phyloP scores from a whole-genome alignment of 2,888 invertebrate genomes.

The Folsomia candida region DNA sequence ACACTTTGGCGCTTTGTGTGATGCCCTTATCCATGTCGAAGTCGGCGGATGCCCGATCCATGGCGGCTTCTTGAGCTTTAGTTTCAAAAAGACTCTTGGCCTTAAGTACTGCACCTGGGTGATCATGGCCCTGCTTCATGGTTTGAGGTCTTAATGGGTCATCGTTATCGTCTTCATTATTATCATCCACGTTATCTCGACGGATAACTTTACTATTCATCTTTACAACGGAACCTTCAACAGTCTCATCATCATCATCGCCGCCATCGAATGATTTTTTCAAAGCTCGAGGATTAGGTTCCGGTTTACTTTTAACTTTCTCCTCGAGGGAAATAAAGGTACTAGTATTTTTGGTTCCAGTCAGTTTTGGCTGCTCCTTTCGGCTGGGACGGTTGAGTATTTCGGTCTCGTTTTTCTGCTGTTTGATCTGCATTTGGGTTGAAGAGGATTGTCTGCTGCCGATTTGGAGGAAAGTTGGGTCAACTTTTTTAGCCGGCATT shows the following conservation, averaged over 20 bases:
- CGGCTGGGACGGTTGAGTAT: conserved; percentile 45
- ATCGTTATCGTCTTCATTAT: conserved; percentile 29
- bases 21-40: conserved; percentile 31
- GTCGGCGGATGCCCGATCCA: conserved; percentile 32
- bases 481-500: neutral
- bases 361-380: conserved; percentile 5
- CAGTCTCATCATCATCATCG: conserved; percentile 8
- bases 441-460: neutral
- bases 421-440: conserved; percentile 10
- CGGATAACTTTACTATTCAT: neutral
- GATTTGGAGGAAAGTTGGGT: conserved; percentile 5
- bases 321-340: neutral
- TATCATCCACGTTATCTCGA: neutral
- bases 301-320: conserved; percentile 18
- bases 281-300: conserved; percentile 40
- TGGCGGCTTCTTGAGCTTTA: conserved; percentile 55
- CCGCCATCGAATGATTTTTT: conserved; percentile 20
- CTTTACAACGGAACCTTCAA: neutral
- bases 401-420: conserved; percentile 43
- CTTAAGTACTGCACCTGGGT: conserved; percentile 62
- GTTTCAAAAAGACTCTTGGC: conserved; percentile 71
- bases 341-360: neutral
- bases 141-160: conserved; percentile 37
- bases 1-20: conserved; percentile 34
- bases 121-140: conserved; percentile 57